Evolutionary conservation across 1,140 invertebrate genomes (phyloP).

Genomic region (Hydropsyche tenuis): DNA sequence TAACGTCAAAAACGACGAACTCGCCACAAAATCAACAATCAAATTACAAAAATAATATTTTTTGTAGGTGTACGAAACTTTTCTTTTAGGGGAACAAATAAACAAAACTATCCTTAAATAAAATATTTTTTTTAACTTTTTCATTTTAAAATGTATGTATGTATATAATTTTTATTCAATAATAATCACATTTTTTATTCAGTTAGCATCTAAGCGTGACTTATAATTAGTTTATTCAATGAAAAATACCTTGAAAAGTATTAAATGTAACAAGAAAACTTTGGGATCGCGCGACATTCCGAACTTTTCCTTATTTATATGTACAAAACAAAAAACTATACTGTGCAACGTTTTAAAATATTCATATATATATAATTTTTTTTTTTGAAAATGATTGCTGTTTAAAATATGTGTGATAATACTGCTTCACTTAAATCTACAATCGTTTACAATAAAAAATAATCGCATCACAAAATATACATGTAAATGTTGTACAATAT

Average conservation of each 20-base stretch:
- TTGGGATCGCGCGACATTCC: constrained; percentile 9
- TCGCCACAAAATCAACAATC: neutral
- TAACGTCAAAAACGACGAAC: neutral
- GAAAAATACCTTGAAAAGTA: constrained; percentile 50
- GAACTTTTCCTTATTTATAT: neutral
- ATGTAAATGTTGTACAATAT: constrained; percentile 15
- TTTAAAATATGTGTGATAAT: neutral
- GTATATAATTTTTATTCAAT: constrained; percentile 29
- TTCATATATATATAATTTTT: neutral
- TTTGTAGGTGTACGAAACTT: neutral
- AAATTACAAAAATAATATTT: constrained; percentile 31
- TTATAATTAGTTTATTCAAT: constrained; percentile 43
- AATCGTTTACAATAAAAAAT: constrained; percentile 6
- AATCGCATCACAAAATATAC: constrained; percentile 24
- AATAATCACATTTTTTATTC: constrained; percentile 44
- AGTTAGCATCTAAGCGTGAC: constrained; percentile 50
- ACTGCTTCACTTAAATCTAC: constrained; percentile 14
- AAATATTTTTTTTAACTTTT: constrained; percentile 30
- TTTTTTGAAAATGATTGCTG: no score
- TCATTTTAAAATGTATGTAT: constrained; percentile 21
- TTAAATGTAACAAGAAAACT: constrained; percentile 37
- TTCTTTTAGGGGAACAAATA: neutral
- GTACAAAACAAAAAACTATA: no score
- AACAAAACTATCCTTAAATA: constrained; percentile 23
- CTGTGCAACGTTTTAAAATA: neutral